Evolutionary conservation across 2,113 vertebrate species (phyloP), one percentile per base, ranked within the genome.

Genomic region (Microcebus jonahi): DNA sequence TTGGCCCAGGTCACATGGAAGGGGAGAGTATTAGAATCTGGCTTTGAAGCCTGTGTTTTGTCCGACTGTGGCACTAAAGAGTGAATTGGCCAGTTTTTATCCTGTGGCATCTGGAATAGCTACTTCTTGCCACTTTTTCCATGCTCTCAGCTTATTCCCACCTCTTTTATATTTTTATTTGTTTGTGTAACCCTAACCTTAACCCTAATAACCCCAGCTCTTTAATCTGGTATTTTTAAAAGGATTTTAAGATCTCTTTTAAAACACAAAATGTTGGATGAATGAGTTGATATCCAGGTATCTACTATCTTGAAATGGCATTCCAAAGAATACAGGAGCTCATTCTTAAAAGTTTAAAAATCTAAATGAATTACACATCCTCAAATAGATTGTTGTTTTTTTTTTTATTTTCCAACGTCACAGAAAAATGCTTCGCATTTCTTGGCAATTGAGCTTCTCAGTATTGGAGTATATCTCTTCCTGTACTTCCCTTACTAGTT

Each of bases 331-430:
- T 45, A 45, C 45, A 45, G 23, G 10, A 63, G 36, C 3, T 87
- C 11, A 9, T 96, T 86, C 31, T 95, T 91, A 67, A 92, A 91
- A 83, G 10, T 76, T 92, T 83, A 75, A 95, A 97, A 96, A 89
- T 93, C 48, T 6, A 0, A 81, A 34, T 93, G 50, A 81, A 4
- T 88, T 70, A 55, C 5, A 88, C 5, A 42, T 67, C 8, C 36
- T 8, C 48, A n/a, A 48, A 42, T 34, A 59, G 14, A 76, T 10
- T 65, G 42, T 45, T 17, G 63, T 20, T 59, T 97, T 84, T 83
- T 87, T 89, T 67, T 61, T 61, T 17, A 68, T 20, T 65, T 97
- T 84, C 75, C 0, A 63, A 85, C 79, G 29, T 61, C 77, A 11
- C n/a, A 57, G 34, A 68, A 88, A 96, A 80, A 36, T 71, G 10